Evolutionary conservation across 2,797 vertebrate species (phyloP), one percentile per base, ranked within the genome.

Genomic region (Octomys mimax): DNA sequence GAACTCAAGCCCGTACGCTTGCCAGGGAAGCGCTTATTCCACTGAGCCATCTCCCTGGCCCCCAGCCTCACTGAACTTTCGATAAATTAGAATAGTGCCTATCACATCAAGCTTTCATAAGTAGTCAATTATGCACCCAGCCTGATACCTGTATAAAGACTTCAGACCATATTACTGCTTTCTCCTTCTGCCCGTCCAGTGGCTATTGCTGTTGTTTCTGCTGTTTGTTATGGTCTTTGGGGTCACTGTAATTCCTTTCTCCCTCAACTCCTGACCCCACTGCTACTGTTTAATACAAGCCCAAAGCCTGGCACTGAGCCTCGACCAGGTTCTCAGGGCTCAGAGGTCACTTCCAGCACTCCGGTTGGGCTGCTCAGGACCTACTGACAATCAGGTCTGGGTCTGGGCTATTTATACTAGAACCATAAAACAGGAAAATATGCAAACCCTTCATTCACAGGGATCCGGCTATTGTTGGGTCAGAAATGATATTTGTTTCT

Each of bases 391-490:
- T 97, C 98, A 98, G 98, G 98, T 98, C 98, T 95, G 98, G 99
- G 99, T 99, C 99, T 99, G 98, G 98, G 98, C 94, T 99, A 99
- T 99, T 99, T 99, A 99, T 99, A 99, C 98, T 98, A 98, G 98
- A 98, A 98, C 98, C 98, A 98, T 98, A 98, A 99, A 99, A 99
- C 99, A 99, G 99, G 99, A 99, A 99, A 99, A 99, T 99, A 99
- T 99, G 99, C 98, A 98, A 98, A 99, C 98, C 98, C 99, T 99
- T 99, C 99, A 99, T 99, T 99, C 98, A 99, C 98, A 98, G 97
- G 99, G 98, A 99, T 99, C 99, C 99, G 99, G 99, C 98, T 97
- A 99, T 99, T 99, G 99, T 99, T 99, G 97, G 96, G 98, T 98
- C 98, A 97, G 98, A 99, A 97, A 98, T 98, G 97, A 98, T 98